A percentile compares a stretch with the other conserved stretches of the same genome.
These are phyloP conservation scores for Drosophila pegasa DNA, from an alignment of 2,888 invertebrate species.

Conservation along the genomic window DNA sequence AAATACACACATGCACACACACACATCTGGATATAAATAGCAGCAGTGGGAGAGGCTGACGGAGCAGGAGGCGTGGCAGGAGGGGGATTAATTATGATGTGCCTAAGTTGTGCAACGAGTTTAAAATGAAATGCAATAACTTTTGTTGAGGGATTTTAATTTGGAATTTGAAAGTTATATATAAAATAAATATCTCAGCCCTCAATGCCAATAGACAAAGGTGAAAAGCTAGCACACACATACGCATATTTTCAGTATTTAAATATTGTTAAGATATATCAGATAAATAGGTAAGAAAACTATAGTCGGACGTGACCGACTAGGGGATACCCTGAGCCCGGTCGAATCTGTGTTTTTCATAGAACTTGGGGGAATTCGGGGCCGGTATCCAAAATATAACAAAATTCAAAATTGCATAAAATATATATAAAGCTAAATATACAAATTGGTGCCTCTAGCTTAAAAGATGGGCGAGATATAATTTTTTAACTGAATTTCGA, in stretches of 20 bases:
- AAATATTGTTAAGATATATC: neutral
- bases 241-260: too few species aligned
- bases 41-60: conserved; percentile 47
- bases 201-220: neutral
- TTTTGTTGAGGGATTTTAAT: conserved; percentile 82
- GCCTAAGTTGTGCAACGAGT: conserved; percentile 72
- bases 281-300: too few species aligned
- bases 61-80: neutral
- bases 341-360: too few species aligned
- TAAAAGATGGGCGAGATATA: too few species aligned
- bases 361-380: too few species aligned
- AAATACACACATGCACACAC: conserved; percentile 19
- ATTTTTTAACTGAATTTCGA: too few species aligned
- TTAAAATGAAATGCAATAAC: conserved; percentile 83
- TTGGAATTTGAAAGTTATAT: conserved; percentile 78
- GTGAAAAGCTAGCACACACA: neutral
- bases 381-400: too few species aligned
- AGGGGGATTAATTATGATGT: conserved; percentile 83
- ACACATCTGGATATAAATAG: conserved; percentile 27
- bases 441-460: too few species aligned
- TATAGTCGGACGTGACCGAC: too few species aligned
- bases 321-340: too few species aligned
- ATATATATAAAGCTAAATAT: too few species aligned
- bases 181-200: conserved; percentile 70
- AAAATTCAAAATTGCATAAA: too few species aligned